Base-by-base conservation (phyloP, 2,888 invertebrate species). In the Lycophotia porphyrea region DNA sequence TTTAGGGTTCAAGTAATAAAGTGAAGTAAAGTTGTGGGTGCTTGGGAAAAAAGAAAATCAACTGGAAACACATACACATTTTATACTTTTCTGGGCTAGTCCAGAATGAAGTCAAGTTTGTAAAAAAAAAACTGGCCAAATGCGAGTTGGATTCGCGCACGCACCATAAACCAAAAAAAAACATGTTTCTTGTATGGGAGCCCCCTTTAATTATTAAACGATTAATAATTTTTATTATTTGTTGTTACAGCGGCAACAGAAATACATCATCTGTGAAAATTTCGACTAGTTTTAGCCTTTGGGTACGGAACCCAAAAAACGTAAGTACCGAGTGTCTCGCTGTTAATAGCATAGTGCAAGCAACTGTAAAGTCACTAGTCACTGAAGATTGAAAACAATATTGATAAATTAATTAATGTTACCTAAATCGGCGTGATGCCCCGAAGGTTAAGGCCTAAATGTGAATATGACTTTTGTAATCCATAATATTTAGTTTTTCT, bases 1-100 rank as follows among this genome's bases (percentile, higher is more conserved):
- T 86, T 84, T 72, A 83, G 74, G 74, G 72, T 71, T 79, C 67
- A 70, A 86, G 84, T 84, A 79, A 83, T 86, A 74, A 83, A 86
- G 66, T 70, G 42, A 55, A 74, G 74, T 86, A 47, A 76, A 66
- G 79, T 83, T 71, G 55, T 68, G 60, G 13, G 60, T 63, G 11
- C 71, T 83, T 52, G 49, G 21, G 61, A 74, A 83, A 77, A 71
- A 72, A 71, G 61, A 65, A 74, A 74, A 64, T 24, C 34, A 36
- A 71, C 60, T 71, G 61, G 36, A 70, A 83, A 72, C 66, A 72
- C 36, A 55, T 74, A 67, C 78, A 72, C 55, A 58, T 67, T 79
- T 70, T 47, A 67, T 60, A 36, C 42, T 72, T 77, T 67, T 18
- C 42, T 47, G 11, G 5, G 21, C 42, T 65, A 80, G 31, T 80